Evolutionary conservation across 2,797 vertebrate species (phyloP).

Genomic region (Coccyzus lansbergi): DNA sequence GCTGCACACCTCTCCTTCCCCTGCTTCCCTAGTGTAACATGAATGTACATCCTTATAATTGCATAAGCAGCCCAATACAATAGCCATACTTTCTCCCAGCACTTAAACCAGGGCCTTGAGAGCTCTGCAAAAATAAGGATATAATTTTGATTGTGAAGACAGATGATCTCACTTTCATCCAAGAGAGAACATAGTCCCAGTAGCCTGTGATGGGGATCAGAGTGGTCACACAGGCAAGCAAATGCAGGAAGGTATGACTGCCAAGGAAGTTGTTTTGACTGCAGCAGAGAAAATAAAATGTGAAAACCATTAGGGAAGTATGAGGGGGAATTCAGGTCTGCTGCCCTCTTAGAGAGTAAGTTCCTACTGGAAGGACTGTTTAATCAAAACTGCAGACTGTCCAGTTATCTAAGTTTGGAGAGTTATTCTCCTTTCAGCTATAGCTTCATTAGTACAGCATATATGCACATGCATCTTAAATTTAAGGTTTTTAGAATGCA

Average conservation of each 20-base stretch:
- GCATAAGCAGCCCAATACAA: background rate
- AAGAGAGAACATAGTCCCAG: background rate
- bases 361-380: background rate
- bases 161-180: conserved; percentile 24
- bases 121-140: background rate
- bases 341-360: background rate
- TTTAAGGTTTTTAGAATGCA: background rate
- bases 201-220: background rate
- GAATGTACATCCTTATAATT: background rate
- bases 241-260: background rate
- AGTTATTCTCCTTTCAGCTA: background rate
- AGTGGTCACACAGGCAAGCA: background rate
- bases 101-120: background rate
- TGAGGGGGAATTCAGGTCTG: conserved; percentile 11
- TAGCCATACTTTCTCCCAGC: background rate
- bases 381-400: conserved; percentile 11
- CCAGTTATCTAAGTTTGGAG: background rate
- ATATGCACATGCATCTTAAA: background rate
- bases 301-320: conserved; percentile 48
- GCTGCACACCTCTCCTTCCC: background rate
- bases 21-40: rapidly evolving
- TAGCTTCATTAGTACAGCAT: background rate
- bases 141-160: background rate
- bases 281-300: conserved; percentile 22
- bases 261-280: conserved; percentile 66